Base-by-base conservation (phyloP, 2,888 invertebrate genomes). In the Drosophila mulleri region DNA sequence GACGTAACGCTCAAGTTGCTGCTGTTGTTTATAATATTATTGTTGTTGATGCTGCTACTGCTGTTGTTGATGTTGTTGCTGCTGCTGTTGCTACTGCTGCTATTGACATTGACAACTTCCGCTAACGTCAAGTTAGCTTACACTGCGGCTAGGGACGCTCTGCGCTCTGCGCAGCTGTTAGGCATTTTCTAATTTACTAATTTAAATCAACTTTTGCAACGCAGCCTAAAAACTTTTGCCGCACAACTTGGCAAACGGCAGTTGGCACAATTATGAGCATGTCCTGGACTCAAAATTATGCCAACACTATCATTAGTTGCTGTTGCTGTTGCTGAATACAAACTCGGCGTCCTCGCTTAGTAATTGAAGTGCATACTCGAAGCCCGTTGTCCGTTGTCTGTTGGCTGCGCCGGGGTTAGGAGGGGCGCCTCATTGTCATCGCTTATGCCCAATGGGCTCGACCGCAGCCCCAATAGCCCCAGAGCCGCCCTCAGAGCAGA, bases 101-200 rank as follows among this genome's bases (percentile, higher is more conserved):
- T 66, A 66, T 74, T 85, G 87, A 83, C 87, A 88, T 75, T 83
- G 85, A 86, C 79, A 80, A 80, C 78, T 88, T 83, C 75, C 84
- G 82, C 57, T 37, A 71, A 74, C 73, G 69, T 69, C 72, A 79
- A 72, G 63, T 78, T 65, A 53, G 58, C 70, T 68, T 59, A 69
- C 57, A 61, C 56, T 63, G 63, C 23, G 60, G 62, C 59, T 42
- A 26, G 29, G 37, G 29, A 45, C n/a, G 20, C 3, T 12, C 35
- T 37, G 52, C n/a, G 20, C 3, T 12, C 35, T 37, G 52, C 59
- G 62, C 75, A 66, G 72, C 77, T 80, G 61, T 74, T 71, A 54
- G 77, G 70, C 75, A 75, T 50, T 79, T 77, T 83, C 89, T 77
- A 88, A 87, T 86, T 86, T 81, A 82, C 87, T 86, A 81, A 85